A percentile compares a stretch with the other conserved stretches of the same genome.
Evolutionary conservation across 2,113 vertebrate species (phyloP).

Genomic region (Ibidorhyncha struthersii): DNA sequence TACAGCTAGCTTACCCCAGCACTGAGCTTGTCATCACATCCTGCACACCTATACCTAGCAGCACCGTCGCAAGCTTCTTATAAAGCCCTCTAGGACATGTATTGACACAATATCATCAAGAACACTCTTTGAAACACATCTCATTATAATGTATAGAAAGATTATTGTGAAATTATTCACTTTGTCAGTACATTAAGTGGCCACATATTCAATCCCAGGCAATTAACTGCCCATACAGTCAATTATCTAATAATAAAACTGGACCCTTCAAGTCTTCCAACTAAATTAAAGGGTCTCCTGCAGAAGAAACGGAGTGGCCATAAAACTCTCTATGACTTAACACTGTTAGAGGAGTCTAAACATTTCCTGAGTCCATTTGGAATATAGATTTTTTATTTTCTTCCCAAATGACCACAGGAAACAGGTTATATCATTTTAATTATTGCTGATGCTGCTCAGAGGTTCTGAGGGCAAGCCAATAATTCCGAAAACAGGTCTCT

Average conservation of each 20-base stretch:
- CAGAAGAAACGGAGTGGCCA: constrained; percentile 32
- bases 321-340: constrained; percentile 56
- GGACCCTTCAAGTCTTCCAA: constrained; percentile 36
- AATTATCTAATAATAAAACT: constrained; percentile 68
- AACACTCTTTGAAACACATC: constrained; percentile 40
- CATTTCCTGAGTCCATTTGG: constrained; percentile 68
- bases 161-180: constrained; percentile 43
- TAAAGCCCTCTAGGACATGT: neutral
- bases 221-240: constrained; percentile 63
- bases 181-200: constrained; percentile 62
- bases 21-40: neutral
- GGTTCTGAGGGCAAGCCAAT: constrained; percentile 50
- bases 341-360: constrained; percentile 47
- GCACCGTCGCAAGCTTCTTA: neutral
- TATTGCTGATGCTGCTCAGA: constrained; percentile 65
- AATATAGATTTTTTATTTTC: constrained; percentile 69
- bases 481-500: constrained; percentile 20
- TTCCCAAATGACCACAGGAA: constrained; percentile 67
- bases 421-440: constrained; percentile 73
- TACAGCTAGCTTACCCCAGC: neutral
- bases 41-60: neutral
- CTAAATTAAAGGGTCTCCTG: constrained; percentile 47
- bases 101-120: neutral
- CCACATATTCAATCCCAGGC: constrained; percentile 65
- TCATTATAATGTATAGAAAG: constrained; percentile 54